Base-by-base conservation (phyloP, 2,888 invertebrate genomes). In the Furcula furcula region DNA sequence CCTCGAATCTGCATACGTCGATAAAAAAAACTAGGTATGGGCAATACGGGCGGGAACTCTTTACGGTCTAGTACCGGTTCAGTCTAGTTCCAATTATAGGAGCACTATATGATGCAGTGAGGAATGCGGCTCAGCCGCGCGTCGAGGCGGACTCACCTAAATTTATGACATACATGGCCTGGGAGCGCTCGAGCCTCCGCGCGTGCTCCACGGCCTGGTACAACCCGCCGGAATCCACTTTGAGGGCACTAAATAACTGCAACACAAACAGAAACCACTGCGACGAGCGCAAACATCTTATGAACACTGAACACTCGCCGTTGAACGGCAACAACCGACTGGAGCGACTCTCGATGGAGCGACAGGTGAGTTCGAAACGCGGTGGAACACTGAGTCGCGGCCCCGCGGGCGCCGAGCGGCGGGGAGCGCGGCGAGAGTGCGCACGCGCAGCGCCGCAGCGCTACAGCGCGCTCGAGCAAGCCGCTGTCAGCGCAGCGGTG, bases 151-250 rank as follows among this genome's bases (percentile, higher is more conserved):
- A 84, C 89, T 87, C 80, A 89, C 89, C 89, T 84, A 89, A 82
- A 85, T 89, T 89, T 57, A 89, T 86, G 85, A 88, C 89, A 85
- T 88, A 89, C 89, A 89, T 89, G 76, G 86, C 87, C 84, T 80
- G 87, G 76, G 87, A 86, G 84, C 87, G 86, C 79, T 85, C 83
- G 76, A 86, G 83, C 77, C 84, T 79, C 63, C 79, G 76, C 65
- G 86, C 78, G 75, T 80, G 87, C 86, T 85, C 87, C 81, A 86
- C 85, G 76, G 86, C 81, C 80, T 74, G 83, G 70, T 86, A 88
- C 34, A 86, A 71, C 72, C 81, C 78, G 67, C 85, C 85, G 84
- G 86, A 84, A 87, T 88, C 87, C 87, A 88, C 86, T 80, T 81
- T 75, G 79, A 45, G 71, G 53, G 64, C 86, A 87, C 83, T 79